Base-by-base conservation (phyloP, 2,113 vertebrate species). In the Alectura lathami region DNA sequence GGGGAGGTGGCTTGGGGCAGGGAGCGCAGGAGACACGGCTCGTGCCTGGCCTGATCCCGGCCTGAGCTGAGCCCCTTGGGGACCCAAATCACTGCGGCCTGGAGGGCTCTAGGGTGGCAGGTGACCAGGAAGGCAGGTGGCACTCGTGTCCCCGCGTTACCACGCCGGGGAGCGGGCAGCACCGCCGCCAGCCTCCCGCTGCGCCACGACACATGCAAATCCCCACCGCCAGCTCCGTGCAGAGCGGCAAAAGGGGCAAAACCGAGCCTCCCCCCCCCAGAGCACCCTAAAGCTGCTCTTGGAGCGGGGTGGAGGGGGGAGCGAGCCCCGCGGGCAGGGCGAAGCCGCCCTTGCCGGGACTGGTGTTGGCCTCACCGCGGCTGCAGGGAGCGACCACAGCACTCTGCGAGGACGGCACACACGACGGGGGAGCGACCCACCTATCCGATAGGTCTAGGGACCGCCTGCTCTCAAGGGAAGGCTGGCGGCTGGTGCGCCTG, bases 401-500 rank as follows among this genome's bases (percentile, higher is more conserved):
- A 94, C 96, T 75, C 83, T 94, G 87, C 77, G 89, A n/a, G 54
- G 54, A 95, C 77, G 87, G 96, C 95, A 97, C 92, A 90, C 91
- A 17, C 59, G 42, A 96, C 97, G 97, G 96, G 98, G 97, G 93
- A 97, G 97, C 87, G 97, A 99, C 99, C 98, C 98, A 99, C 98
- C 98, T 98, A 98, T 98, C 98, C 80, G 98, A 99, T 97, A 99
- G 98, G 91, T 97, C 97, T 97, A 97, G 88, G 91, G 98, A 99
- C 96, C 98, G 98, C 98, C 98, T 98, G 98, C 98, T 99, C 98
- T 98, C 98, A 98, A 99, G 98, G 97, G 98, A 99, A 98, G 98
- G 98, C 98, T 98, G 98, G 97, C 97, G 98, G 98, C 98, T 98
- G 98, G 98, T 98, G 97, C 97, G 98, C 97, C 97, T 98, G 98